These are phyloP conservation scores for Nomia melanderi DNA, from an alignment of 1,140 invertebrate species.

Conservation along the genomic window DNA sequence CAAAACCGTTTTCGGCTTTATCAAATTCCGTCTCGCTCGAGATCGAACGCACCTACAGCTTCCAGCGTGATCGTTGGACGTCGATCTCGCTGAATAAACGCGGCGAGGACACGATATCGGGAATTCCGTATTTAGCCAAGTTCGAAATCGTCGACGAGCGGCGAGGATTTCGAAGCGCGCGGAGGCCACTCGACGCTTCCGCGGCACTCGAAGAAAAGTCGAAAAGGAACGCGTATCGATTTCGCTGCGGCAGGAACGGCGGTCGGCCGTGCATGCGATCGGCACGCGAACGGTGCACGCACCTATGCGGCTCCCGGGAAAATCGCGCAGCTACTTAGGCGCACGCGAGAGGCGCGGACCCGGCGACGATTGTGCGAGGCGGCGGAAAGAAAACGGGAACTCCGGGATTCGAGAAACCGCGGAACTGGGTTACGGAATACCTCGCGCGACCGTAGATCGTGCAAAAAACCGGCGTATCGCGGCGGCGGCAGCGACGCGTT, in stretches of 20 bases:
- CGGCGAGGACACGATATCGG: too few relatives aligned
- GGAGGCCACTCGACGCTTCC: not conserved
- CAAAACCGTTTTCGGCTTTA: too few relatives aligned
- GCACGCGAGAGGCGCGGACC: not conserved
- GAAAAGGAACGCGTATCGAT: constrained; percentile 2
- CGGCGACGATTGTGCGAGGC: not conserved
- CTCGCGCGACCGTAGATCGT: not conserved
- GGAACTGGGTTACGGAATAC: constrained; percentile 1
- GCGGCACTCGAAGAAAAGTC: not conserved
- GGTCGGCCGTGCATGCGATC: not conserved
- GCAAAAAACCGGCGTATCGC: too few relatives aligned
- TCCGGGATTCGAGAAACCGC: not conserved
- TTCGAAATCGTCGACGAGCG: too few relatives aligned
- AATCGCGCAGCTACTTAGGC: not conserved
- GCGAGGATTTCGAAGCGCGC: not conserved
- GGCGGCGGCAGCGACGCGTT: not conserved
- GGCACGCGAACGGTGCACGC: not conserved
- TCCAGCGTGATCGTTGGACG: too few relatives aligned
- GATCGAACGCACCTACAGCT: too few relatives aligned
- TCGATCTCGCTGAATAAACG: too few relatives aligned
- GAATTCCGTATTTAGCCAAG: too few relatives aligned
- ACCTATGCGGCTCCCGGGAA: not conserved
- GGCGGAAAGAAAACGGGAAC: too few relatives aligned
- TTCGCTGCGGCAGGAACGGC: not conserved
- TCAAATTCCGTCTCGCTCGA: too few relatives aligned